phyloP scores from a whole-genome alignment of 2,888 invertebrate genomes.

The Pristionchus japonicus region DNA sequence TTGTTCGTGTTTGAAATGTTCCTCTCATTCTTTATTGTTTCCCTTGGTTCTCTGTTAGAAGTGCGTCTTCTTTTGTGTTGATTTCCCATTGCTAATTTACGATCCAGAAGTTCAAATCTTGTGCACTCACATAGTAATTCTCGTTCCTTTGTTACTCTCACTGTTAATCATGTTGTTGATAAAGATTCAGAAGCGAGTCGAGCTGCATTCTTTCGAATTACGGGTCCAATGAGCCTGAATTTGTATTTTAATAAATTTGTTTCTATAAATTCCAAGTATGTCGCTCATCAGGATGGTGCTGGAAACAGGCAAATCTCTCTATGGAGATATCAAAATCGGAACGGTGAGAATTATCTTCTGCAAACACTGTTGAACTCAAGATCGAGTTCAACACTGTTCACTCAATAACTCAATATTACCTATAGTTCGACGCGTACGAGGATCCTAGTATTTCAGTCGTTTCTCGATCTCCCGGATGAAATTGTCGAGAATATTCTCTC shows the following conservation, averaged over 20 bases:
- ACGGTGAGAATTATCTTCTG: not conserved
- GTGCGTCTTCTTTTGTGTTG: not conserved
- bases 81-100: not conserved
- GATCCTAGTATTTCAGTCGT: not conserved
- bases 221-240: not conserved
- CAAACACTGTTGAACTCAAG: no score
- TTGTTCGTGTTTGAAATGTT: no score
- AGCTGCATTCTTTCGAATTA: not conserved
- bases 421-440: no score
- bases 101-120: not conserved
- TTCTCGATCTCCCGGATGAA: constrained; percentile 16
- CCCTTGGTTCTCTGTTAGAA: no score
- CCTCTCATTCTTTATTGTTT: no score
- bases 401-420: no score
- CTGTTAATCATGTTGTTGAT: not conserved
- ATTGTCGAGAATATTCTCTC: not conserved
- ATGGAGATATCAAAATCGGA: not conserved
- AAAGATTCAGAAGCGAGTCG: not conserved
- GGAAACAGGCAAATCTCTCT: not conserved
- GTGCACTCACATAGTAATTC: not conserved
- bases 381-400: no score
- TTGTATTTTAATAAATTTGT: not conserved
- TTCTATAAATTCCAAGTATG: not conserved
- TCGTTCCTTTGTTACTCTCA: not conserved
- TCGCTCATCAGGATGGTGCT: not conserved